phyloP scores from a whole-genome alignment of 2,797 vertebrate species.

The Propithecus perrieri region DNA sequence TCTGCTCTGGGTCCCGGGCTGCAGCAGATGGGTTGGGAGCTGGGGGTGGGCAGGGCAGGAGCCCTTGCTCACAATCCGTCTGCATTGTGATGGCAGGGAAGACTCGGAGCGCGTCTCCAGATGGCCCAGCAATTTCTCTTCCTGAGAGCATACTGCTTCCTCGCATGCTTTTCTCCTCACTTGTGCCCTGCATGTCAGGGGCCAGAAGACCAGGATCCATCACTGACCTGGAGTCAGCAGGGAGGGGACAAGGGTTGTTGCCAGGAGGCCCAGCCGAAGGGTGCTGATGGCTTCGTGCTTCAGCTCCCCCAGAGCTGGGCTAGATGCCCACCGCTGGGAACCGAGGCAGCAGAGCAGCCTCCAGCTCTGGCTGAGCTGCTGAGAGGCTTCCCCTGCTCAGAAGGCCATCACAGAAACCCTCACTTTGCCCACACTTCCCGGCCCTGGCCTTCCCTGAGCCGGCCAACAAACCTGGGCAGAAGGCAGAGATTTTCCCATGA shows the following conservation, averaged over 20 bases:
- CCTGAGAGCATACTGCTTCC: neutral
- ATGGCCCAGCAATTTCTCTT: neutral
- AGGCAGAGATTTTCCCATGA: neutral
- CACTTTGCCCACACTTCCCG: neutral
- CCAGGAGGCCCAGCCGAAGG: neutral
- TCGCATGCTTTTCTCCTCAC: neutral
- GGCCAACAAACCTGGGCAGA: neutral
- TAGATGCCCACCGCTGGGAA: neutral
- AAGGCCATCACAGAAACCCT: neutral
- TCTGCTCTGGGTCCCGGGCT: neutral
- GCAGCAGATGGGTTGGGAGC: constrained; percentile 9
- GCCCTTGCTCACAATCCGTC: neutral
- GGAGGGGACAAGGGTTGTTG: neutral
- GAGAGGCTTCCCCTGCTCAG: neutral
- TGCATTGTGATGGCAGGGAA: neutral
- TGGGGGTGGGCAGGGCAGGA: neutral
- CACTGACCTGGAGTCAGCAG: neutral
- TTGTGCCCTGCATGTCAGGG: neutral
- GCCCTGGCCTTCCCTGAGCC: neutral
- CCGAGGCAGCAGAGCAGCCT: neutral
- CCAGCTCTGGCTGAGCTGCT: neutral
- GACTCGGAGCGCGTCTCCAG: neutral
- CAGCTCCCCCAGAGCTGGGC: neutral
- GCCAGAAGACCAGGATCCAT: neutral
- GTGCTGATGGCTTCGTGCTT: neutral